Conservation (phyloP, 2,888 invertebrate genomes). For the Yponomeuta sedellus region DNA sequence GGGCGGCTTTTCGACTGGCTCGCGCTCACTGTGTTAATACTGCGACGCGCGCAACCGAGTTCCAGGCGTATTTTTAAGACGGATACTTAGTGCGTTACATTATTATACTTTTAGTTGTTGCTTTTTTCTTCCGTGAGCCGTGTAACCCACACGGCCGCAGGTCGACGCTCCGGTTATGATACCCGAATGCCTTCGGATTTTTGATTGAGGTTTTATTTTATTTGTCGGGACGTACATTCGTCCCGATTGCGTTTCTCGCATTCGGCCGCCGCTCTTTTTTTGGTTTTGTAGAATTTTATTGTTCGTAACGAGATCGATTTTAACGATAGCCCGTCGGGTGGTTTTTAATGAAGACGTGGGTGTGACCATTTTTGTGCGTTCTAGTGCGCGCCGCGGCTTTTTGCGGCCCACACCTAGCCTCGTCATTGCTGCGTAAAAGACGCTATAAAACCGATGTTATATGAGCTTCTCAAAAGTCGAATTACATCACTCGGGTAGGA, state of each 20-base stretch:
- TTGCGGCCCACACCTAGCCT: slow-evolving; percentile 21
- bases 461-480: neutral
- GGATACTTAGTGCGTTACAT: slow-evolving; percentile 74
- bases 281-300: slow-evolving; percentile 71
- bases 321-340: slow-evolving; percentile 50
- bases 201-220: slow-evolving; percentile 74
- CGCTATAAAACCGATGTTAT: neutral
- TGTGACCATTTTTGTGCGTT: slow-evolving; percentile 40
- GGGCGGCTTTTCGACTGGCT: slow-evolving; percentile 30
- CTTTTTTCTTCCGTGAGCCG: slow-evolving; percentile 58
- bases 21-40: slow-evolving; percentile 47
- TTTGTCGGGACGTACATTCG: slow-evolving; percentile 67
- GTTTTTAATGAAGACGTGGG: slow-evolving; percentile 73
- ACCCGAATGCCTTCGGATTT: slow-evolving; percentile 67
- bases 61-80: slow-evolving; percentile 72
- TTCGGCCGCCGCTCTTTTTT: slow-evolving; percentile 66
- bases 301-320: slow-evolving; percentile 73
- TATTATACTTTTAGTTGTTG: slow-evolving; percentile 56
- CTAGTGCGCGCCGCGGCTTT: slow-evolving; percentile 31
- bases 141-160: slow-evolving; percentile 66
- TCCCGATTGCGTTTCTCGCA: slow-evolving; percentile 70
- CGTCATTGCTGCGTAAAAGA: neutral
- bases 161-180: slow-evolving; percentile 72
- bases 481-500: slow-evolving; percentile 1
- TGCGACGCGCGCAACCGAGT: slow-evolving; percentile 63